These are phyloP conservation scores for Cantharis rufa DNA, from an alignment of 2,888 invertebrate species.

Conservation along the genomic window DNA sequence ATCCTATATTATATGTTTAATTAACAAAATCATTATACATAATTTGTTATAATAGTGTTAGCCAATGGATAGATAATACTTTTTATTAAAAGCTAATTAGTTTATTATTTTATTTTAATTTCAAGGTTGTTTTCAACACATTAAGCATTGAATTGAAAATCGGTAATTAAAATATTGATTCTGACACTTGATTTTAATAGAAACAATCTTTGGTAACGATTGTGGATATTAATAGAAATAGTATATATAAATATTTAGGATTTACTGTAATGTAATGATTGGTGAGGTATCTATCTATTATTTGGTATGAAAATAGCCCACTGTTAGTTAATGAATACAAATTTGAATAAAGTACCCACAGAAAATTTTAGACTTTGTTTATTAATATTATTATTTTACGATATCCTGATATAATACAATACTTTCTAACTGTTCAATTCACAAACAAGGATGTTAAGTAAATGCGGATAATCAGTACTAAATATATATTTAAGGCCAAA, in stretches of 20 bases:
- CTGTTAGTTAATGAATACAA: not conserved
- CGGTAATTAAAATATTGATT: slow-evolving; percentile 1
- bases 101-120: not conserved
- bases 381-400: not conserved
- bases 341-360: not conserved
- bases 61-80: not conserved
- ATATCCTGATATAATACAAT: not conserved
- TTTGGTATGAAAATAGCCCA: not conserved
- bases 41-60: not conserved
- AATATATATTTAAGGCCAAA: not conserved
- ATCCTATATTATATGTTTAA: not conserved
- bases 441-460: not conserved
- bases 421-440: not conserved
- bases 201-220: not conserved
- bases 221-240: not conserved
- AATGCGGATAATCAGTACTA: slow-evolving; percentile 1
- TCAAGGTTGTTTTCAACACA: not conserved
- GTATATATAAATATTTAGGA: not conserved
- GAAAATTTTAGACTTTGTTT: not conserved
- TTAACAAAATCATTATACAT: not conserved
- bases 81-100: slow-evolving; percentile 1
- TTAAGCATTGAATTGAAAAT: not conserved
- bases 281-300: not conserved
- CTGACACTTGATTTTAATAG: not conserved
- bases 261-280: not conserved